Evolutionary conservation across 2,113 vertebrate genomes (phyloP).

Genomic region (Pavo muticus): DNA sequence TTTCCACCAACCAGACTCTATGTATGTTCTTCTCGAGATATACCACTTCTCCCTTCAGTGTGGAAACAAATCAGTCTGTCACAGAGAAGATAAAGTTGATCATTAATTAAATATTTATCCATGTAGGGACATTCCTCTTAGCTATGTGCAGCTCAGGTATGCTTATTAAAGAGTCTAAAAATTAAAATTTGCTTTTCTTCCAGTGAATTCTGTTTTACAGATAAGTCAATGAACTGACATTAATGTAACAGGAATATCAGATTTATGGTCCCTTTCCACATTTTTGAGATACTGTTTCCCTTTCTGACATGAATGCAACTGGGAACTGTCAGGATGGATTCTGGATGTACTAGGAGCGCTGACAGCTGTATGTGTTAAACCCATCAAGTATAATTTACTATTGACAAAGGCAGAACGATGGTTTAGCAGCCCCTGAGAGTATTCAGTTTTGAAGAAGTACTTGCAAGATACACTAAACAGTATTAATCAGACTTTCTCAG

Average conservation of each 20-base stretch:
- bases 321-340: neutral
- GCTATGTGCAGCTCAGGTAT: neutral
- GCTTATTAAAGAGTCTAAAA: neutral
- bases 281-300: neutral
- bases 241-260: neutral
- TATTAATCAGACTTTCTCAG: conserved; percentile 26
- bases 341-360: neutral
- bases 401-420: neutral
- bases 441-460: neutral
- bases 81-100: neutral
- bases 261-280: neutral
- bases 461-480: conserved; percentile 36
- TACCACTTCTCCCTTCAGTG: neutral
- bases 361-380: neutral
- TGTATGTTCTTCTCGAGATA: neutral
- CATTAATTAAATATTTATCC: neutral
- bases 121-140: neutral
- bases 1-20: neutral
- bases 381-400: neutral
- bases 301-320: neutral
- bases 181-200: neutral
- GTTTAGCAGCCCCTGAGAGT: neutral
- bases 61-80: neutral
- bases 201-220: neutral
- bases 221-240: neutral